Conservation (phyloP, 2,888 invertebrate genomes). For the Eupeodes latifasciatus region DNA sequence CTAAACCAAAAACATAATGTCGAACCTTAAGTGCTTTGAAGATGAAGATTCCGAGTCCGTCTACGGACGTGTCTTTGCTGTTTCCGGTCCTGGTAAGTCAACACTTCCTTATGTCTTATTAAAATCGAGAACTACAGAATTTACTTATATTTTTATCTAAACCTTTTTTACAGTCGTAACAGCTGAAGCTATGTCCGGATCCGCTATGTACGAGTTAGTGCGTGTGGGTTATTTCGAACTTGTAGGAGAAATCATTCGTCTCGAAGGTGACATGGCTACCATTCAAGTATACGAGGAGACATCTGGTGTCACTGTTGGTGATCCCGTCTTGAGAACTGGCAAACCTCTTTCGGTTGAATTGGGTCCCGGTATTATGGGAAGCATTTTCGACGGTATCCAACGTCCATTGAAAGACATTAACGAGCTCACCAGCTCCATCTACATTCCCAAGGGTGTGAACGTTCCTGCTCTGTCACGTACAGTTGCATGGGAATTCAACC, state of each 20-base stretch:
- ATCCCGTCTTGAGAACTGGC: slow-evolving; percentile 98
- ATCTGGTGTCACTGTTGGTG: slow-evolving; percentile 99
- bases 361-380: slow-evolving; percentile 99
- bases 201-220: slow-evolving; percentile 99
- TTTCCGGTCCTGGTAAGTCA: slow-evolving; percentile 96
- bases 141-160: background rate
- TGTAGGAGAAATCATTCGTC: slow-evolving; percentile 99
- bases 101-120: background rate
- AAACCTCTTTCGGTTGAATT: slow-evolving; percentile 99
- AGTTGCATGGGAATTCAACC: slow-evolving; percentile 96
- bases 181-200: slow-evolving; percentile 99
- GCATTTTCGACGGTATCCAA: slow-evolving; percentile 99
- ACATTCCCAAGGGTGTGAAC: slow-evolving; percentile 99
- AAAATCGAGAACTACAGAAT: background rate
- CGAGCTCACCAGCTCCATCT: slow-evolving; percentile 97
- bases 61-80: slow-evolving; percentile 98
- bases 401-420: slow-evolving; percentile 98
- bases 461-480: slow-evolving; percentile 94
- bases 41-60: slow-evolving; percentile 94
- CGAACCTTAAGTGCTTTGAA: slow-evolving; percentile 88
- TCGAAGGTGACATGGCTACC: slow-evolving; percentile 99
- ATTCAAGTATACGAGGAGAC: slow-evolving; percentile 99
- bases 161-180: slow-evolving; percentile 92
- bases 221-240: slow-evolving; percentile 99
- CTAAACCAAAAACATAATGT: slow-evolving; percentile 85